Base-by-base conservation (phyloP, 2,113 vertebrate genomes). In the Peromyscus polionotus region DNA sequence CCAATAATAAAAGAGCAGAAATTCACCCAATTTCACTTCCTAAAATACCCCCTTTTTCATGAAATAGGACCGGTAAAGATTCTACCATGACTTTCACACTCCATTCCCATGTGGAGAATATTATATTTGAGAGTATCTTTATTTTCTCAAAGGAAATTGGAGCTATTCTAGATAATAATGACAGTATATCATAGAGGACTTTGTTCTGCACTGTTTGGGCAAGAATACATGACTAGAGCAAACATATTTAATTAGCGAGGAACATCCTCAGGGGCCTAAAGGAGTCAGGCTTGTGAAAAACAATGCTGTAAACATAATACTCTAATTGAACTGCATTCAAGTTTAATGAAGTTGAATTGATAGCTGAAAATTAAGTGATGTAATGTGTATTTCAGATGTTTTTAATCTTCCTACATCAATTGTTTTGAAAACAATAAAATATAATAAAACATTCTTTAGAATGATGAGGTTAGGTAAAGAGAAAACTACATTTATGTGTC, bases 261-360 rank as follows among this genome's bases (percentile, higher is more conserved):
- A 24, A 7, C n/a, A 90, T 89, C 20, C 67, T 86, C 39, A 88
- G 67, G 68, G 45, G 4, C n/a, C 57, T 70, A 63, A 63, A 87
- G 36, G 45, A 87, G 63, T 61, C 36, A 91, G 24, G 45, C 16
- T 67, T 77, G n/a, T 51, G 72, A 81, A 94, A 96, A 91, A 92
- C 42, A 90, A 87, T 19, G 14, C 72, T 51, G 48, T 87, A 93
- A 97, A 76, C 14, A 88, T 85, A 93, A 76, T 39, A 75, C 22
- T 63, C 12, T 61, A 95, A 91, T 13, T 86, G 67, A 94, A 92
- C 2, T 72, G 9, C 63, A 84, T 94, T 90, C 75, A 88, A 91
- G 33, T 90, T 95, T 91, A 93, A 97, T 89, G 57, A 88, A 75
- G 5, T 65, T 97, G 48, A 96, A 70, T 73, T 51, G 51, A 90